phyloP scores from a whole-genome alignment of 2,113 vertebrate genomes.

The Pelmatolapia mariae region DNA sequence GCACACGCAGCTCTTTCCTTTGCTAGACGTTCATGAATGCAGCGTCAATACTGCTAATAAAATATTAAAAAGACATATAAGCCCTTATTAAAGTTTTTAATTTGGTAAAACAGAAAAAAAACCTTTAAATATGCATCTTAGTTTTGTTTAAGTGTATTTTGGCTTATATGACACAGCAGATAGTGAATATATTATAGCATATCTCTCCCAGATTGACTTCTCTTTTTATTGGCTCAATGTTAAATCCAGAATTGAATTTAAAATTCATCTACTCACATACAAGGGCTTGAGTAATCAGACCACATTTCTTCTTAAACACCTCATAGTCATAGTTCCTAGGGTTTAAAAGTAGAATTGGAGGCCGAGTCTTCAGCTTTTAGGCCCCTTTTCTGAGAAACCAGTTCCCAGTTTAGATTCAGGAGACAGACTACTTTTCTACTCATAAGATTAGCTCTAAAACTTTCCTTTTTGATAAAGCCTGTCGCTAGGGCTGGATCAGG shows the following conservation, averaged over 20 bases:
- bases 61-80: neutral
- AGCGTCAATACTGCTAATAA: neutral
- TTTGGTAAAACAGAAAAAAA: neutral
- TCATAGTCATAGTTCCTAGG: neutral
- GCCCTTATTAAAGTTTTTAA: neutral
- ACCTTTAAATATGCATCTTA: neutral
- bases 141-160: neutral
- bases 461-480: neutral
- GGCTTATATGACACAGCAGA: neutral
- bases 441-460: neutral
- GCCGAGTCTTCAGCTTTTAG: fast-evolving
- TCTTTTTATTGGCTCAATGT: neutral
- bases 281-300: neutral
- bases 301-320: neutral
- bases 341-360: neutral
- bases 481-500: fast-evolving
- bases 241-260: neutral
- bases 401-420: neutral
- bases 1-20: neutral
- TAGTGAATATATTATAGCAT: neutral
- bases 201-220: neutral
- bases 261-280: neutral
- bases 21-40: neutral
- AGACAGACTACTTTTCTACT: neutral
- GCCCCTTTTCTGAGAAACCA: neutral